Evolutionary conservation across 2,888 invertebrate genomes (phyloP).

Genomic region (Chalcosyrphus nemorum): DNA sequence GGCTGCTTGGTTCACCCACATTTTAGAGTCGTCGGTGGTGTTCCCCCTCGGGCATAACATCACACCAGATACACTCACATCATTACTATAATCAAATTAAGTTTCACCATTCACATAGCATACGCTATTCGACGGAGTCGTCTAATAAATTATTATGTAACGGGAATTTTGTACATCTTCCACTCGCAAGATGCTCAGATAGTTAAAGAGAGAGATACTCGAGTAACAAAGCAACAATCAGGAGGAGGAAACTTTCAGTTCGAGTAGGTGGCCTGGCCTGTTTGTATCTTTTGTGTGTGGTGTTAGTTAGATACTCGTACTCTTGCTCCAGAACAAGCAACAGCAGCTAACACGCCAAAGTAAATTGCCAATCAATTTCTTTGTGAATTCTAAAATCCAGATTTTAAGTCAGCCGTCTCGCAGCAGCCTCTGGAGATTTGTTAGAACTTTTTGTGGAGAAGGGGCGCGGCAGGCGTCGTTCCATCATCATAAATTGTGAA

Average conservation of each 20-base stretch:
- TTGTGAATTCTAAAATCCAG: conserved; percentile 34
- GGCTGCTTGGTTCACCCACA: conserved; percentile 45
- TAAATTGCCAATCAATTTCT: conserved; percentile 70
- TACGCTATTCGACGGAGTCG: conserved; percentile 28
- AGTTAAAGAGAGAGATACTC: too few relatives aligned
- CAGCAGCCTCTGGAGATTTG: neutral
- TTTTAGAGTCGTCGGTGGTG: neutral
- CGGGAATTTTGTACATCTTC: conserved; percentile 57
- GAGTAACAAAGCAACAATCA: neutral
- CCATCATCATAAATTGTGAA: conserved; percentile 64
- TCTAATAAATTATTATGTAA: conserved; percentile 69
- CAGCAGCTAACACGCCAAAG: conserved; percentile 53
- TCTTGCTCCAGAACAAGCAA: conserved; percentile 30
- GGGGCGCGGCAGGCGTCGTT: conserved; percentile 43
- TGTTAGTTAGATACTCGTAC: conserved; percentile 15
- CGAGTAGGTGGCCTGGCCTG: conserved; percentile 58
- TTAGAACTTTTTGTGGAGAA: too few relatives aligned
- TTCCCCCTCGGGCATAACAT: neutral
- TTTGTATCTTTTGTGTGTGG: conserved; percentile 30
- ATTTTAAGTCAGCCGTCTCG: conserved; percentile 13
- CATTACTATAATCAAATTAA: conserved; percentile 66
- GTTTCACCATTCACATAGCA: conserved; percentile 63
- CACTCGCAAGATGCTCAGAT: neutral
- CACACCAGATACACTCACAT: conserved; percentile 2
- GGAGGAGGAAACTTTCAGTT: conserved; percentile 61